phyloP scores from a whole-genome alignment of 2,113 vertebrate species.

The Melanotaenia duboulayi region DNA sequence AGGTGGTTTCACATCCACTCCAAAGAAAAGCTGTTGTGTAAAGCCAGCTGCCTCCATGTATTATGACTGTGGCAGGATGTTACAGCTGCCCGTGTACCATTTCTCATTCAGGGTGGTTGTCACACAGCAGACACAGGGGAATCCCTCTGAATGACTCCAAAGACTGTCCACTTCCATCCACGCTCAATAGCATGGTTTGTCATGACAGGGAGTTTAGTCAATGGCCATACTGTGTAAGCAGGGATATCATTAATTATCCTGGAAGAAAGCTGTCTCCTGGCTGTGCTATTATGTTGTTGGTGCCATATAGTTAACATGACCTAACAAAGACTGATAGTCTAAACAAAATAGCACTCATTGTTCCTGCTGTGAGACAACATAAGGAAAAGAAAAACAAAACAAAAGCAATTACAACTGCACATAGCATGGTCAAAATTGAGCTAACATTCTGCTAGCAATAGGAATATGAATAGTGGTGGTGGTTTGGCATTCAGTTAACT shows the following conservation, averaged over 20 bases:
- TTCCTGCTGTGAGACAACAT: slow-evolving; percentile 9
- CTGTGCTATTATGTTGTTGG: slow-evolving; percentile 2
- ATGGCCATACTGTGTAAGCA: slow-evolving; percentile 56
- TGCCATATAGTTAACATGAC: slow-evolving; percentile 16
- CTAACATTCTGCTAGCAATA: too few species aligned
- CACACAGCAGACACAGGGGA: slow-evolving; percentile 37
- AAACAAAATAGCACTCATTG: slow-evolving; percentile 41
- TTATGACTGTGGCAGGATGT: slow-evolving; percentile 66
- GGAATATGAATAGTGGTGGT: too few species aligned
- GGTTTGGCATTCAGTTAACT: too few species aligned
- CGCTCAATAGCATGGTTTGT: slow-evolving; percentile 55
- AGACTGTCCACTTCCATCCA: slow-evolving; percentile 43
- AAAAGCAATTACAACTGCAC: not conserved
- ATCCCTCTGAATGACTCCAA: slow-evolving; percentile 44
- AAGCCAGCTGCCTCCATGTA: slow-evolving; percentile 59
- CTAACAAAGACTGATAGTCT: slow-evolving; percentile 18
- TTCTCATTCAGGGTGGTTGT: slow-evolving; percentile 37
- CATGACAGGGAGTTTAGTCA: slow-evolving; percentile 42
- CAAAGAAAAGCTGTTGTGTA: slow-evolving; percentile 43
- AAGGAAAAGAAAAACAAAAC: slow-evolving; percentile 11
- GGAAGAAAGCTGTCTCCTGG: slow-evolving; percentile 32
- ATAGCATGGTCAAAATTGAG: not conserved
- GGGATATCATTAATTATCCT: slow-evolving; percentile 33
- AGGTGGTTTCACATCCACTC: slow-evolving; percentile 34
- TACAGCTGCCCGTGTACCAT: slow-evolving; percentile 50